These are phyloP conservation scores for Xestoiulus laeticollis DNA, from an alignment of 2,888 invertebrate genomes.

Conservation along the genomic window DNA sequence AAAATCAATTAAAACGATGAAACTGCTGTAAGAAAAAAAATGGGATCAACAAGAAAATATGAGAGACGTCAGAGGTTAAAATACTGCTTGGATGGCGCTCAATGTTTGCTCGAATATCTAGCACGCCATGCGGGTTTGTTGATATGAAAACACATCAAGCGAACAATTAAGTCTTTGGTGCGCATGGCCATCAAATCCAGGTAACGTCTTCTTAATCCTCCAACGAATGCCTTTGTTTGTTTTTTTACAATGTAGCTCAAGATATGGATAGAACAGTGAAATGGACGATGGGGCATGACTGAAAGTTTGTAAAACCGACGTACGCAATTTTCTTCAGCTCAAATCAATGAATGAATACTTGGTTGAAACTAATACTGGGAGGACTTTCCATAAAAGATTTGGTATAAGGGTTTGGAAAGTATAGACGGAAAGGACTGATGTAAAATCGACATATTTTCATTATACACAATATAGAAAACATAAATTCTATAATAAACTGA, in stretches of 20 bases:
- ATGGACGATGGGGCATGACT: constrained; percentile 8
- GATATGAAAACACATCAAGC: constrained; percentile 32
- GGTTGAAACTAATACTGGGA: not conserved
- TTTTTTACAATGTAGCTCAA: not conserved
- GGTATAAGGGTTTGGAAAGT: too few species aligned
- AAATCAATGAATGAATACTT: not conserved
- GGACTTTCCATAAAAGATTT: not conserved
- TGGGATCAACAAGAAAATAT: not conserved
- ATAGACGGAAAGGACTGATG: not conserved
- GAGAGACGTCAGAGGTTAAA: not conserved
- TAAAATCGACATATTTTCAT: too few species aligned
- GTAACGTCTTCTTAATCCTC: not conserved
- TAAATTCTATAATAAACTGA: too few species aligned
- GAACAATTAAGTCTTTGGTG: not conserved
- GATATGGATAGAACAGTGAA: constrained; percentile 8
- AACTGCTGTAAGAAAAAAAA: not conserved
- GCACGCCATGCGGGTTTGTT: not conserved
- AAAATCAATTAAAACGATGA: not conserved
- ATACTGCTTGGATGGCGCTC: constrained; percentile 23
- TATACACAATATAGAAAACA: too few species aligned
- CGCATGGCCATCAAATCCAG: not conserved
- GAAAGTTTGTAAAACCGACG: not conserved
- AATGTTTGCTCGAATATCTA: not conserved
- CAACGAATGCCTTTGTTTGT: not conserved
- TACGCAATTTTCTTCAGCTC: not conserved